Evolutionary conservation across 2,888 invertebrate genomes (phyloP), one percentile per base, ranked within the genome.

Genomic region (Xanthorhoe designata): DNA sequence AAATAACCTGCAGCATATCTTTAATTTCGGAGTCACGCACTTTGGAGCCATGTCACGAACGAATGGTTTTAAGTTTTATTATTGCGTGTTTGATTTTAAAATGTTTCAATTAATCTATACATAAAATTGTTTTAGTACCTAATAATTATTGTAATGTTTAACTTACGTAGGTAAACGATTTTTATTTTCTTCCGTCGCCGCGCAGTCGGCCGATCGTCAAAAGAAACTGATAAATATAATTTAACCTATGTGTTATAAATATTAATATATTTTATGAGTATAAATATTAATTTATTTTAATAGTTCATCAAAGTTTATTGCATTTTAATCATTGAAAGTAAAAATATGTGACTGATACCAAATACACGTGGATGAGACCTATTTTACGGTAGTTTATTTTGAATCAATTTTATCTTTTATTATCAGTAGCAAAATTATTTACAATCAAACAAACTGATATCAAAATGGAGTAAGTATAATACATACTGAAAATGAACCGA

Each of bases 1-100:
- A 47, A 15, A 15, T 45, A 24, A 42, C 19, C 35, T 45, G 55
- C 45, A 24, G 19, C 42, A 54, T 47, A 42, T 52, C 17, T 54
- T 55, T 55, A 29, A 52, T 52, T 60, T 42, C 7, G 51, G 18
- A 61, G 42, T 55, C 60, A 61, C 60, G 60, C 60, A 53, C 24
- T 53, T 32, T 32, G 7, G 13, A 18, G 13, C 6, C 47, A 15
- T 61, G 32, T 18, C 60, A 61, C 52, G 53, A 60, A 52, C n/a
- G 24, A n/a, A 45, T 55, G 5, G n/a, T n/a, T 55, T 15, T 55
- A 19, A 38, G 4, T 29, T 35, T 45, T 53, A 45, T 32, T 45
- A 18, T 47, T 18, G 53, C 53, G 53, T 53, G 53, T 61, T 7
- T 32, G 10, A 45, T 17, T 45, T 61, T 42, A 42, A 50, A 49